A percentile compares a stretch with the other conserved stretches of the same genome.
phyloP scores from a whole-genome alignment of 2,888 invertebrate genomes.

The Dynastes tityus region DNA sequence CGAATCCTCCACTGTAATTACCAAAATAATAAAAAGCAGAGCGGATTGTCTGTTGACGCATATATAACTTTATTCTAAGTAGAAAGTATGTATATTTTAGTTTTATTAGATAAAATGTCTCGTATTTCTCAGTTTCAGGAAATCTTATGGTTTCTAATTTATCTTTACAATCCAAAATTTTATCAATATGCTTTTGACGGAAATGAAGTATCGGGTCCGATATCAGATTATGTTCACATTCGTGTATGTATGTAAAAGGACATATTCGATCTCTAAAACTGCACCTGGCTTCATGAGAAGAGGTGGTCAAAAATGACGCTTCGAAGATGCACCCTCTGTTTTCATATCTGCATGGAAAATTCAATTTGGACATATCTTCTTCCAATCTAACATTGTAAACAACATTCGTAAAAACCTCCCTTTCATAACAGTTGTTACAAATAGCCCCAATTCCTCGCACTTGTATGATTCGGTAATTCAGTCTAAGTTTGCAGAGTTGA shows the following conservation, averaged over 20 bases:
- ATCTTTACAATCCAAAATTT: neutral
- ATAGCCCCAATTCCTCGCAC: neutral
- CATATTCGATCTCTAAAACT: conserved; percentile 21
- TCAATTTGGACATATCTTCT: neutral
- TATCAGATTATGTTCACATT: conserved; percentile 10
- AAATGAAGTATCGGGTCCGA: neutral
- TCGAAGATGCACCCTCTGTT: conserved; percentile 13
- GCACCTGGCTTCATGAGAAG: conserved; percentile 7
- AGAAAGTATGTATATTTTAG: neutral
- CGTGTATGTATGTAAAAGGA: conserved; percentile 4
- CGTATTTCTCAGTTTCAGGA: neutral
- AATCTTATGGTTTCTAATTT: neutral
- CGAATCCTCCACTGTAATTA: neutral
- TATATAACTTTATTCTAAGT: neutral
- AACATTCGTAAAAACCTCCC: conserved; percentile 3
- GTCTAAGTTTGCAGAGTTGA: neutral
- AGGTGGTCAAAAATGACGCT: neutral
- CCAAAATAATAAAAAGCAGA: conserved; percentile 18
- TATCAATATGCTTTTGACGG: neutral
- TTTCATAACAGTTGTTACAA: conserved; percentile 16
- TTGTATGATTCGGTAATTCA: conserved; percentile 7
- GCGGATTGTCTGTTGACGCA: neutral
- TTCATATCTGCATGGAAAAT: conserved; percentile 1
- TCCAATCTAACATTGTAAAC: neutral
- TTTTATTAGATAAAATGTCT: neutral